Evolutionary conservation across 2,888 invertebrate genomes (phyloP).

Genomic region (Antheraea yamamai): DNA sequence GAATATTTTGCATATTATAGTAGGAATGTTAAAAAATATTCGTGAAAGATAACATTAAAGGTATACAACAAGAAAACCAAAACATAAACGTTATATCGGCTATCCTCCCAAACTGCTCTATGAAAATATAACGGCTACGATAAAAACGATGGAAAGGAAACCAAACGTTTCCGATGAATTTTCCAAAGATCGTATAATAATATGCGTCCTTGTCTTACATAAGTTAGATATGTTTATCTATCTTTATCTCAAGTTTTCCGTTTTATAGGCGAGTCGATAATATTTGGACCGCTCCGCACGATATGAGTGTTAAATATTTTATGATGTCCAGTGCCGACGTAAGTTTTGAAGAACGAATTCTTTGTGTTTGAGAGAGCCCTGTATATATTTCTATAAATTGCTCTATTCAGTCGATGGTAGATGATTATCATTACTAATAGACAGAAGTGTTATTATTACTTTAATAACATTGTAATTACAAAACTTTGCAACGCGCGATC

Average conservation of each 20-base stretch:
- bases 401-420: neutral
- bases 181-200: constrained; percentile 77
- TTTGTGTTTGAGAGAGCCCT: neutral
- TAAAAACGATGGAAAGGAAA: constrained; percentile 81
- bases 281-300: constrained; percentile 72
- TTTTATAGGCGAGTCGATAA: constrained; percentile 79
- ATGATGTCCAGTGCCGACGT: constrained; percentile 71
- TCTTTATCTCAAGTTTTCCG: constrained; percentile 68
- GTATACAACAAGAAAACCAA: constrained; percentile 64
- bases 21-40: constrained; percentile 41
- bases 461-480: neutral
- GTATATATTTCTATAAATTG: neutral
- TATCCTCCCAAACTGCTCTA: constrained; percentile 76
- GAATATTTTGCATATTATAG: neutral
- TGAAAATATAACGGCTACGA: constrained; percentile 81
- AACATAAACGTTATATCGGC: constrained; percentile 80
- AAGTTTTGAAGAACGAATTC: constrained; percentile 42
- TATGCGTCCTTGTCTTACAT: constrained; percentile 60
- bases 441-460: neutral
- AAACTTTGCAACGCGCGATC: neutral
- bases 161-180: constrained; percentile 76
- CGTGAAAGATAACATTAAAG: constrained; percentile 49
- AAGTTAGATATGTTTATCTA: constrained; percentile 49
- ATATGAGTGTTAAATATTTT: constrained; percentile 80
- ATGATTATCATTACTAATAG: neutral